Percentiles rank a stretch among this genome's conserved stretches.
Evolutionary conservation across 2,888 invertebrate genomes (phyloP).

Genomic region (Mimachlamys varia): DNA sequence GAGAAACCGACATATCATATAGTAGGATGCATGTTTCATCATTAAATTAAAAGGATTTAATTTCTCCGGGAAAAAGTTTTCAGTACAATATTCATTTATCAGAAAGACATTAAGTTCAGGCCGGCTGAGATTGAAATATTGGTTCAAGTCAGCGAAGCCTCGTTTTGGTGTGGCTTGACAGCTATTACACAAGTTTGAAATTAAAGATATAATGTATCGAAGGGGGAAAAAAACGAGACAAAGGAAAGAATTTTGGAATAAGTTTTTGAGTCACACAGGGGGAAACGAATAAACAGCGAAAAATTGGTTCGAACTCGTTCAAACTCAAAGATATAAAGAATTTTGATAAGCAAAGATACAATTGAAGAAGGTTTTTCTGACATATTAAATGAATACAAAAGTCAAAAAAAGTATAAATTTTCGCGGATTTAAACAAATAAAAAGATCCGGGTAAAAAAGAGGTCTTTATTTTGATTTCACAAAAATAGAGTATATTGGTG

Average conservation of each 20-base stretch:
- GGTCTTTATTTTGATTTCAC: too few species aligned
- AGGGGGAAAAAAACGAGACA: background rate
- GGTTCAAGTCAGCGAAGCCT: constrained; percentile 3
- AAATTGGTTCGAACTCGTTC: too few species aligned
- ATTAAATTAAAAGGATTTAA: constrained; percentile 36
- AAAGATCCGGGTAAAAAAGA: too few species aligned
- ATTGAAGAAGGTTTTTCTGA: too few species aligned
- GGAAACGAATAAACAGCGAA: too few species aligned
- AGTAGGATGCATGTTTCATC: constrained; percentile 19
- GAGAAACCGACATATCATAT: constrained; percentile 20
- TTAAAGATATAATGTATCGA: constrained; percentile 23
- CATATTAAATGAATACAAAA: too few species aligned
- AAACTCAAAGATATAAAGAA: too few species aligned
- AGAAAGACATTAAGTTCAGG: constrained; percentile 31
- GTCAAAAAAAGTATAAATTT: too few species aligned
- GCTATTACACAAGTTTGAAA: constrained; percentile 8
- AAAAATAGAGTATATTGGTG: too few species aligned
- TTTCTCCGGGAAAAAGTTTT: background rate
- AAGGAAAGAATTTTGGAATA: background rate
- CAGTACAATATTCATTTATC: constrained; percentile 36
- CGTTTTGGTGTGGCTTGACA: background rate
- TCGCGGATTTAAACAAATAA: too few species aligned
- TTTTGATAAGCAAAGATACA: too few species aligned
- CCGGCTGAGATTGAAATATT: constrained; percentile 7
- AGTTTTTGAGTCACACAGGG: too few species aligned